phyloP scores from a whole-genome alignment of 2,888 invertebrate genomes.

The Dysmachus trigonus region DNA sequence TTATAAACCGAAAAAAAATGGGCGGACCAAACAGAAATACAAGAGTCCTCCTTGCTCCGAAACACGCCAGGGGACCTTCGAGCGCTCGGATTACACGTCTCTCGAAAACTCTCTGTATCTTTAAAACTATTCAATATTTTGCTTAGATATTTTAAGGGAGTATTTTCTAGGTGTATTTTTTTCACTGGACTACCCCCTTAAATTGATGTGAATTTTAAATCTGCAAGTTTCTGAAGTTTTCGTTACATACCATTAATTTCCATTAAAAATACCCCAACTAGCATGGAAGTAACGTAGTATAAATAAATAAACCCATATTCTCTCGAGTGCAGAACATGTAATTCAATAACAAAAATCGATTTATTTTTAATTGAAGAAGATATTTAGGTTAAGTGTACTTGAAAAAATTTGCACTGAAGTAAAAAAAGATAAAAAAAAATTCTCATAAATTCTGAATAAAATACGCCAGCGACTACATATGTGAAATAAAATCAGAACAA shows the following conservation, averaged over 20 bases:
- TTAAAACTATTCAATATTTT: too few relatives aligned
- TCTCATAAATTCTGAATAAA: neutral
- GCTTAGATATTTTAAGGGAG: too few relatives aligned
- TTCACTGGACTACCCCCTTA: too few relatives aligned
- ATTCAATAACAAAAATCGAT: neutral
- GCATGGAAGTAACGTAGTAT: neutral
- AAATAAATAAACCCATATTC: neutral
- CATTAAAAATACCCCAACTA: neutral
- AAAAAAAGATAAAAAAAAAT: neutral
- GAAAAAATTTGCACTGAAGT: neutral
- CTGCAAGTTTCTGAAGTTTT: neutral
- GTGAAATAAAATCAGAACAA: neutral
- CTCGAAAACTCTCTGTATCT: too few relatives aligned
- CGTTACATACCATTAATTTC: neutral
- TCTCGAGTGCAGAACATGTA: neutral
- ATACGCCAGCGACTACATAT: neutral
- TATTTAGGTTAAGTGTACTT: neutral
- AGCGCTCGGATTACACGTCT: too few relatives aligned
- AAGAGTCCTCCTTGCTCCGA: too few relatives aligned
- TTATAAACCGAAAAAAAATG: too few relatives aligned
- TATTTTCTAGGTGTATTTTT: too few relatives aligned
- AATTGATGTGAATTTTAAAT: neutral
- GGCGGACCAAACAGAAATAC: too few relatives aligned
- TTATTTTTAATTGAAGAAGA: neutral
- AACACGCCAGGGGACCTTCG: too few relatives aligned